phyloP scores from a whole-genome alignment of 2,888 invertebrate genomes.

The Alsophila aescularia region DNA sequence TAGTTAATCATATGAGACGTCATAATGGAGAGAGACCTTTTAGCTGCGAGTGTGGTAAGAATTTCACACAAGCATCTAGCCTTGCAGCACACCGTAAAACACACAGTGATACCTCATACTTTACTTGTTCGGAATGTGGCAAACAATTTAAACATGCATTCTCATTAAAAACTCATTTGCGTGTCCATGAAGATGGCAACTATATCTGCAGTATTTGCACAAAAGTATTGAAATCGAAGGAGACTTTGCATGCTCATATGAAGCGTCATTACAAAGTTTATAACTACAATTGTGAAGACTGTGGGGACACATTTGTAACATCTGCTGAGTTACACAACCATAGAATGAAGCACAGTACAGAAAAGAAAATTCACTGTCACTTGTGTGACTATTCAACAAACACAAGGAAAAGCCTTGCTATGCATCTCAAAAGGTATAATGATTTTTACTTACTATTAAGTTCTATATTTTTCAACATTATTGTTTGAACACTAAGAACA shows the following conservation, averaged over 20 bases:
- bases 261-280: slow-evolving; percentile 73
- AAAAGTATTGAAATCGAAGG: slow-evolving; percentile 71
- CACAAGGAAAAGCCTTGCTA: slow-evolving; percentile 67
- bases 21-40: slow-evolving; percentile 77
- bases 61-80: slow-evolving; percentile 74
- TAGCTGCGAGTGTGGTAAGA: slow-evolving; percentile 74
- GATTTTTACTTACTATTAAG: not conserved
- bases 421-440: slow-evolving; percentile 71
- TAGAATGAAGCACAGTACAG: slow-evolving; percentile 62
- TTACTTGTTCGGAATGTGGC: slow-evolving; percentile 73
- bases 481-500: no score
- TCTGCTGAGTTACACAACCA: slow-evolving; percentile 75
- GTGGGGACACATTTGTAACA: slow-evolving; percentile 77
- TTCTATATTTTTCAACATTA: no score
- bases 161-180: slow-evolving; percentile 69
- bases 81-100: slow-evolving; percentile 72
- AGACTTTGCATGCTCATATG: slow-evolving; percentile 69
- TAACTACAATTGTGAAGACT: slow-evolving; percentile 77
- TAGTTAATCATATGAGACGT: slow-evolving; percentile 74
- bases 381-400: slow-evolving; percentile 74
- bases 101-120: slow-evolving; percentile 67
- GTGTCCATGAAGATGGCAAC: slow-evolving; percentile 67
- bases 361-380: slow-evolving; percentile 68
- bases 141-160: slow-evolving; percentile 80
- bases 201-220: slow-evolving; percentile 69